Base-by-base conservation (phyloP, 2,888 invertebrate genomes). In the Chrysolina americana region DNA sequence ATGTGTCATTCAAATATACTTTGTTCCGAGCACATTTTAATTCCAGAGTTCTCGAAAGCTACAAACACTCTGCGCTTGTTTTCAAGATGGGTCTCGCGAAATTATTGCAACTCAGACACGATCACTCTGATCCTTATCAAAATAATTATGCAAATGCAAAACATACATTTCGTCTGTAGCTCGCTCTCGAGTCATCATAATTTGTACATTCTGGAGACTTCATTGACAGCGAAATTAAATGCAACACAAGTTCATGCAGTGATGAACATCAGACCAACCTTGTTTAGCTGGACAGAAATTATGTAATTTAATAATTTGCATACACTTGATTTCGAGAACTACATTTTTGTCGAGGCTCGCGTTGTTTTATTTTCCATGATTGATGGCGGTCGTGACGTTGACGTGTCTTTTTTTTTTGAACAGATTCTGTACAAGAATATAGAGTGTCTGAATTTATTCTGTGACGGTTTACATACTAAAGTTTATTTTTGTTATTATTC, bases 261-360 rank as follows among this genome's bases (percentile, higher is more conserved):
- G 68, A 68, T 53, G 68, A 68, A 53, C 68, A 68, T 36, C 47
- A 41, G 23, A 41, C 62, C 44, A 56, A 56, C 48, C 71, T 71
- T 71, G 71, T 71, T 71, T 19, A 56, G 41, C 71, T 36, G 47
- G 53, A 50, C 65, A 65, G 19, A 59, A 36, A 64, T 71, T 71
- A 75, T 76, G 68, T 72, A 75, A 48, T 56, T 75, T 71, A 78
- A 76, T 76, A 78, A 78, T 78, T 76, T 78, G 76, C 76, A 78
- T 76, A 73, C 78, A 78, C 76, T 76, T 78, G 76, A 76, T 75
- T 76, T 78, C 76, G 76, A 74, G 66, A 78, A 75, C 75, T 73
- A 75, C 71, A 70, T 73, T 75, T 71, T 73, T 74, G 59, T 59
- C 28, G 59, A 28, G 17, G 59, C 23, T 59, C 10, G 15, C 10